These are phyloP conservation scores for Hyposoter didymator DNA, from an alignment of 2,888 invertebrate genomes.

Conservation along the genomic window DNA sequence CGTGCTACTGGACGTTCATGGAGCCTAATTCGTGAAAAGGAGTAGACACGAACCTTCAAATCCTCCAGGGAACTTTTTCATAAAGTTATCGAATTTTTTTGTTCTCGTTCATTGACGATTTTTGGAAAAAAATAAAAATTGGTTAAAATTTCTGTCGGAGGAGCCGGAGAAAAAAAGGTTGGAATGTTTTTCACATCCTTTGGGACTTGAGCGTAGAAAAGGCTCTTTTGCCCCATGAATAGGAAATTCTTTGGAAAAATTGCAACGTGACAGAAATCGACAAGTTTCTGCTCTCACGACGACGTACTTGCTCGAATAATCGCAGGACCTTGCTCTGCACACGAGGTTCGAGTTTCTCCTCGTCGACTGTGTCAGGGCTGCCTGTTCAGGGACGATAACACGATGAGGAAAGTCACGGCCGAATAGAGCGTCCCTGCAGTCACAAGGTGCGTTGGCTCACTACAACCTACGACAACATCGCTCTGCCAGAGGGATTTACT, in stretches of 20 bases:
- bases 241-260: too few species aligned
- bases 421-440: constrained; percentile 4
- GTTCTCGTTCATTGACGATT: not conserved
- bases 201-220: too few species aligned
- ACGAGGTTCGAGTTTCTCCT: not conserved
- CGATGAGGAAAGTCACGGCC: constrained; percentile 2
- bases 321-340: not conserved
- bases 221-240: too few species aligned
- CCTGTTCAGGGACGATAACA: constrained; percentile 23
- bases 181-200: too few species aligned
- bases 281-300: too few species aligned
- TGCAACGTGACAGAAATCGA: too few species aligned
- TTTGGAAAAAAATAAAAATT: not conserved
- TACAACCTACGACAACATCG: not conserved
- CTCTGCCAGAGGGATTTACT: not conserved
- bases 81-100: not conserved
- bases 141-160: too few species aligned
- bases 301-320: not conserved
- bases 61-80: not conserved
- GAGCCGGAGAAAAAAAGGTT: too few species aligned
- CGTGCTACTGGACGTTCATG: not conserved
- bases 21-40: not conserved
- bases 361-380: not conserved
- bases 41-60: not conserved
- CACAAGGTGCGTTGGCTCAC: constrained; percentile 1